phyloP scores from a whole-genome alignment of 2,888 invertebrate species.

The Hirtodrosophila alboralis region DNA sequence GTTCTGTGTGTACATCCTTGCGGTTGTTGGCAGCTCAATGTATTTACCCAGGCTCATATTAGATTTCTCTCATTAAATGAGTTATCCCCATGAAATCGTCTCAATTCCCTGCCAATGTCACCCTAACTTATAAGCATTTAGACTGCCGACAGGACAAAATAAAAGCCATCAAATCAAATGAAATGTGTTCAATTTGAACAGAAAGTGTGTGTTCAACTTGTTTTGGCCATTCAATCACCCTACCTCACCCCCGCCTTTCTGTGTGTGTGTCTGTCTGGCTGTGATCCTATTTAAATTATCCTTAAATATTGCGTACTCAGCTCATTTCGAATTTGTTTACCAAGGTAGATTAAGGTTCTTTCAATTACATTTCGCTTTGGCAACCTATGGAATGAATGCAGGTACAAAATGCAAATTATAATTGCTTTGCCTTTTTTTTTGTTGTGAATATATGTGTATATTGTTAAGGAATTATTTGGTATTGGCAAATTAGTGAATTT shows the following conservation, averaged over 20 bases:
- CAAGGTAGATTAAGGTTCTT: slow-evolving; percentile 44
- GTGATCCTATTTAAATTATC: slow-evolving; percentile 60
- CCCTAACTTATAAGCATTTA: background rate
- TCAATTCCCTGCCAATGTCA: slow-evolving; percentile 11
- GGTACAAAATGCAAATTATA: slow-evolving; percentile 34
- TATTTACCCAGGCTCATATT: slow-evolving; percentile 53
- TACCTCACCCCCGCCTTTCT: background rate
- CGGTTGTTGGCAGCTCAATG: slow-evolving; percentile 26
- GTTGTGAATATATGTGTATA: too few species aligned
- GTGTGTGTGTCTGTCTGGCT: slow-evolving; percentile 4
- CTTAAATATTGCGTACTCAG: slow-evolving; percentile 64
- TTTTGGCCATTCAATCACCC: too few species aligned
- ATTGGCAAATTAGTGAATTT: too few species aligned
- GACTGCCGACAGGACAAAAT: slow-evolving; percentile 32
- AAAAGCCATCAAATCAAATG: slow-evolving; percentile 67
- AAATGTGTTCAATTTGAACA: slow-evolving; percentile 47
- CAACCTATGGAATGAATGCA: slow-evolving; percentile 7
- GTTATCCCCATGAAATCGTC: slow-evolving; percentile 62
- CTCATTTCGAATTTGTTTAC: slow-evolving; percentile 34
- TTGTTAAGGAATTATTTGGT: too few species aligned
- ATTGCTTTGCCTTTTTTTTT: slow-evolving; percentile 8
- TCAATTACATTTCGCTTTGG: slow-evolving; percentile 44
- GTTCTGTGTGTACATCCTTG: slow-evolving; percentile 24
- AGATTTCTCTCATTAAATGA: slow-evolving; percentile 73
- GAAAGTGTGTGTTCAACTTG: slow-evolving; percentile 28